Evolutionary conservation across 2,113 vertebrate species (phyloP).

Genomic region (Plecotus auritus): DNA sequence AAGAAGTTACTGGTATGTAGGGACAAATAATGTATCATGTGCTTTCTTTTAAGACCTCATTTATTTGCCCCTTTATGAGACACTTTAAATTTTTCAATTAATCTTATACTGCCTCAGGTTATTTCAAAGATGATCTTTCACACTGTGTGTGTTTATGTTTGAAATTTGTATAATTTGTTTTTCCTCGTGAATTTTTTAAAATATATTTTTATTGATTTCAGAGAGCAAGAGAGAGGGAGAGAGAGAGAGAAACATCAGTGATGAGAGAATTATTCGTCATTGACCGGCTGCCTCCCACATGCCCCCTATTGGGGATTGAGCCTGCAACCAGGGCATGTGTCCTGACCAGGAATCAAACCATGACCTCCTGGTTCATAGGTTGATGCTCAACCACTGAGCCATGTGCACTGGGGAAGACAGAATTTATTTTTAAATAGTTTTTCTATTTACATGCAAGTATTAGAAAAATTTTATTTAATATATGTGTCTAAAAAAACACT

Average conservation of each 20-base stretch:
- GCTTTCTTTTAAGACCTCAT: neutral
- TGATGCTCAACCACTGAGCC: too few species aligned
- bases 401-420: neutral
- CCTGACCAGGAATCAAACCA: neutral
- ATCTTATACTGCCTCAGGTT: neutral
- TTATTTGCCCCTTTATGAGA: neutral
- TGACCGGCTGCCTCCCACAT: too few species aligned
- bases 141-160: neutral
- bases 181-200: neutral
- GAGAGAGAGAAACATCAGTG: neutral
- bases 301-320: too few species aligned
- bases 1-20: neutral
- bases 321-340: neutral
- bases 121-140: neutral
- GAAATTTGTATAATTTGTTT: neutral
- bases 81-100: neutral
- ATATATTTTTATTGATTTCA: neutral
- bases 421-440: neutral
- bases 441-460: neutral
- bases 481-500: neutral
- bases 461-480: neutral
- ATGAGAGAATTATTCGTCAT: too few species aligned
- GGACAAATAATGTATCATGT: neutral
- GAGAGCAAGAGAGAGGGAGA: neutral
- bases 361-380: too few species aligned